A percentile compares a stretch with the other conserved stretches of the same genome.
These are phyloP conservation scores for Apomyelois bistriatella DNA, from an alignment of 2,888 invertebrate genomes.

Conservation along the genomic window DNA sequence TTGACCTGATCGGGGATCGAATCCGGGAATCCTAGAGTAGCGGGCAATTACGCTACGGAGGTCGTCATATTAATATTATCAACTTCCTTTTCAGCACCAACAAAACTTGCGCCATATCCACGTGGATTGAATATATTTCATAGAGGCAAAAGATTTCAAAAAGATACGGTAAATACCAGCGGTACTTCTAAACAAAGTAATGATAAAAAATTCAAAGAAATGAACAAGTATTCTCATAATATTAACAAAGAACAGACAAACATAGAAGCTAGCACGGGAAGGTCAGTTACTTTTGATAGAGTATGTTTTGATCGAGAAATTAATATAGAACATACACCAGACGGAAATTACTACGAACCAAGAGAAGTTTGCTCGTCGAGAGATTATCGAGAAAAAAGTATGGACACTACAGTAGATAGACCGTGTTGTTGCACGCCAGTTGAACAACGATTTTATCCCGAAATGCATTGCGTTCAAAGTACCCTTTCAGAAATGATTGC, in stretches of 20 bases:
- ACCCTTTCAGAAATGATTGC: constrained; percentile 35
- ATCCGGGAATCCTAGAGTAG: no score
- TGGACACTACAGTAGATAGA: constrained; percentile 46
- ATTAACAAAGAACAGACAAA: neutral
- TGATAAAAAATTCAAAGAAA: neutral
- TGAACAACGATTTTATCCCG: constrained; percentile 10
- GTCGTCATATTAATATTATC: neutral
- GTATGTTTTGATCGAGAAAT: neutral
- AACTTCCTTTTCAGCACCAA: neutral
- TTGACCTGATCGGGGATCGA: no score
- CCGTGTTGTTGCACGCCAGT: constrained; percentile 38
- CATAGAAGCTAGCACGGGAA: neutral
- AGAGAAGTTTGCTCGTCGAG: constrained; percentile 10
- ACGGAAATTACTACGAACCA: constrained; percentile 7
- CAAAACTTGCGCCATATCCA: neutral
- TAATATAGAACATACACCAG: neutral
- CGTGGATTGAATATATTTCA: neutral
- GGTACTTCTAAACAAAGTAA: neutral
- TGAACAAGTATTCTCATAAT: neutral
- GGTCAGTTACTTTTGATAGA: neutral
- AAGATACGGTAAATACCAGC: neutral
- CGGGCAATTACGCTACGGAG: no score
- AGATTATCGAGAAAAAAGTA: constrained; percentile 22
- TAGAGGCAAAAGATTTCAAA: neutral
- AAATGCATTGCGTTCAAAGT: constrained; percentile 21